Evolutionary conservation across 2,797 vertebrate genomes (phyloP), one percentile per base, ranked within the genome.

Genomic region (Capromys pilorides): DNA sequence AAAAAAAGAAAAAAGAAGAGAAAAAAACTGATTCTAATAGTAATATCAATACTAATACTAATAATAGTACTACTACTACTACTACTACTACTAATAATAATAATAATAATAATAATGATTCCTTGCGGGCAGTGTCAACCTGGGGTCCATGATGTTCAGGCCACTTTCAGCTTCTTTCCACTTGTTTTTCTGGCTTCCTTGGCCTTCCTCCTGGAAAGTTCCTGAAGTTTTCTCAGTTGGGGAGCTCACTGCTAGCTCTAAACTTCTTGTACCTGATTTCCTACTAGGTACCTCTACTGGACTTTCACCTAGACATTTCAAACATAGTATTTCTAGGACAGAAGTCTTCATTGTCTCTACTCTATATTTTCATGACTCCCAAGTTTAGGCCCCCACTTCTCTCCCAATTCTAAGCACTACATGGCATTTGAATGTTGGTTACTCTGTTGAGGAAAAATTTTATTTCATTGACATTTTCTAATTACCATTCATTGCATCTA

Each of bases 391-490:
- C 59, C 9, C 26, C 7, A 45, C 22, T 67, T 62, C 14, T 4
- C 45, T 95, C n/a, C n/a, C 28, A 49, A 31, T 6, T 66, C 21
- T n/a, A 84, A 85, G 36, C 2, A 33, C 51, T 6, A 33, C 11
- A 49, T 11, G 33, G 14, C 45, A 36, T 54, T 86, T 21, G 81
- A 49, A 26, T 51, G 91, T 87, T 94, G 92, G 54, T 22, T 67
- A 59, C 21, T 64, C 3, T 33, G 12, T 62, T 91, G 24, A 0
- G 18, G 64, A 67, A 51, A 66, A 82, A 54, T 90, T 24, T 77
- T 80, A 4, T 26, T 93, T 89, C 88, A 83, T 77, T 90, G 88
- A 11, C 18, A 80, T 64, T 92, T 94, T 57, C 8, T 57, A 83
- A 88, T 84, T 75, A 73, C 5, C 84, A 7, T 26, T 54, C 36